A percentile compares a stretch with the other conserved stretches of the same genome.
These are phyloP conservation scores for Scaptodrosophila lebanonensis DNA, from an alignment of 1,140 invertebrate species.

Conservation along the genomic window DNA sequence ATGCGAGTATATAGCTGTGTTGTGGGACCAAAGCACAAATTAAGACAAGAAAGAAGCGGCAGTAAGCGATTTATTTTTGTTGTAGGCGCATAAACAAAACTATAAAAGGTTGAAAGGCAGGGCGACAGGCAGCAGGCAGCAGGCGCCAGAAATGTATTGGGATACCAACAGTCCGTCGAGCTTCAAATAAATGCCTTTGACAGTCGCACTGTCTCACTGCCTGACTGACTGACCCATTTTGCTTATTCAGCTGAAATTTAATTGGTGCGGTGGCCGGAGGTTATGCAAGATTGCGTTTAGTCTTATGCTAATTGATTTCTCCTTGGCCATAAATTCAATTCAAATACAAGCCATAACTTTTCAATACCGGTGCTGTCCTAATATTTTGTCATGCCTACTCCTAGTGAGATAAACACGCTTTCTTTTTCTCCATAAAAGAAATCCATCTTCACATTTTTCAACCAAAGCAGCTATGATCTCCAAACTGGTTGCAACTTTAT, in stretches of 20 bases:
- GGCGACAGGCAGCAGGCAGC: slow-evolving; percentile 14
- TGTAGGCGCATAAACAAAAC: slow-evolving; percentile 63
- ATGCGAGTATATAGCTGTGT: no score
- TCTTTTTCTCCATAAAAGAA: slow-evolving; percentile 21
- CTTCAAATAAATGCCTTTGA: neutral
- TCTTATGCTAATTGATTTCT: slow-evolving; percentile 44
- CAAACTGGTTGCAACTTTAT: no score
- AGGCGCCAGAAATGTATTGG: slow-evolving; percentile 66
- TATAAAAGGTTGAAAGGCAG: slow-evolving; percentile 66
- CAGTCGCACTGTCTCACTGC: slow-evolving; percentile 24
- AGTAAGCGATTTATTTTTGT: no score
- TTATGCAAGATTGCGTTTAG: slow-evolving; percentile 1
- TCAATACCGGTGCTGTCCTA: no score
- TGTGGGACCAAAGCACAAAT: no score
- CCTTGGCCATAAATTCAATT: slow-evolving; percentile 30
- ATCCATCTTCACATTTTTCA: no score
- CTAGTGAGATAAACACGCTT: no score
- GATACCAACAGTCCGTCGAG: slow-evolving; percentile 11
- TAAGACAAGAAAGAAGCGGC: no score
- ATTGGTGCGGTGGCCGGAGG: neutral
- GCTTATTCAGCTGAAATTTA: slow-evolving; percentile 54
- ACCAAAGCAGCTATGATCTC: no score
- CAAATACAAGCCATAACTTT: slow-evolving; percentile 8
- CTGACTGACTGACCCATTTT: slow-evolving; percentile 49
- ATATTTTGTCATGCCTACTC: no score